Percentiles rank a stretch among this genome's conserved stretches.
Evolutionary conservation across 1,140 invertebrate genomes (phyloP).

Genomic region (Drosophila pseudoobscura): DNA sequence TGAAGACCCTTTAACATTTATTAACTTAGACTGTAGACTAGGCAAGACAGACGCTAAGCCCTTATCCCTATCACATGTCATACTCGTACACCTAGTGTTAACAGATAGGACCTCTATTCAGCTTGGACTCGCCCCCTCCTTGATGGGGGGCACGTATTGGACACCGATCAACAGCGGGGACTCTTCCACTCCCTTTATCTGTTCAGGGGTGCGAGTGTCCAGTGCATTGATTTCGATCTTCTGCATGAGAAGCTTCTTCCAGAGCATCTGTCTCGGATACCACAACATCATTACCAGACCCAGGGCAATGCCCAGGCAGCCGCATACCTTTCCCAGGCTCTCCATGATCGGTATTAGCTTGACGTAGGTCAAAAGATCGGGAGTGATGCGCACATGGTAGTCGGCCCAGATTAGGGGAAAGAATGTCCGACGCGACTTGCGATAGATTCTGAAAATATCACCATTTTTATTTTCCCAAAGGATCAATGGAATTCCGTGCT

Average conservation of each 20-base stretch:
- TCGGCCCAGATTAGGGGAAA: conserved; percentile 92
- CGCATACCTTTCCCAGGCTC: conserved; percentile 40
- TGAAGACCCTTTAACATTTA: conserved; percentile 19
- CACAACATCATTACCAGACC: conserved; percentile 63
- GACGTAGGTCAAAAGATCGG: conserved; percentile 83
- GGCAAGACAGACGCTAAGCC: conserved; percentile 11
- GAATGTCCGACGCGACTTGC: conserved; percentile 86
- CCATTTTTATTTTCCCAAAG: neutral
- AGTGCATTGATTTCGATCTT: conserved; percentile 58
- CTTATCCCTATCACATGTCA: conserved; percentile 35
- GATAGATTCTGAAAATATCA: conserved; percentile 77
- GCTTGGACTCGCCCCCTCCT: conserved; percentile 14
- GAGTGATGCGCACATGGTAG: conserved; percentile 86
- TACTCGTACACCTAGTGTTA: neutral
- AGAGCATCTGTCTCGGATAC: conserved; percentile 57
- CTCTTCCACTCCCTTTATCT: conserved; percentile 42
- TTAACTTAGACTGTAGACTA: conserved; percentile 29
- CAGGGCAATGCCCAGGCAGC: conserved; percentile 34
- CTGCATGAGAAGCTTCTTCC: conserved; percentile 60
- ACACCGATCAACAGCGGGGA: conserved; percentile 58
- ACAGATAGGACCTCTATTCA: conserved; percentile 11
- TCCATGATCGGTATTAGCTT: conserved; percentile 51
- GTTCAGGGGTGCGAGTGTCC: conserved; percentile 20
- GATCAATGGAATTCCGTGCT: neutral
- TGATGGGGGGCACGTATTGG: conserved; percentile 26